phyloP scores from a whole-genome alignment of 2,797 vertebrate species.

The Pantherophis alleghaniensis region DNA sequence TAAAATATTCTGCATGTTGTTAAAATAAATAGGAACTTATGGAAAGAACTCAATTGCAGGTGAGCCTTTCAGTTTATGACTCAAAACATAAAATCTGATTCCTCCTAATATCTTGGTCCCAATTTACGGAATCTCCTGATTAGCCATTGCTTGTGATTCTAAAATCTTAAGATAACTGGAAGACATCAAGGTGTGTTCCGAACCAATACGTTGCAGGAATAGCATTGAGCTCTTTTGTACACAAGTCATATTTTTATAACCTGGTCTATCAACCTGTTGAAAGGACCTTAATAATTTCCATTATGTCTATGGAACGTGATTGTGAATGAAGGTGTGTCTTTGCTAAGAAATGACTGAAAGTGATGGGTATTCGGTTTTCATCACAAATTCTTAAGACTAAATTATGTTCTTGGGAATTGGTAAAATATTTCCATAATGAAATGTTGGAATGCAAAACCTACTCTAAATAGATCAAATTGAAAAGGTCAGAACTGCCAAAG shows the following conservation, averaged over 20 bases:
- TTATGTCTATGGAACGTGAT: neutral
- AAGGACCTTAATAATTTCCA: neutral
- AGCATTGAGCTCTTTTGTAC: neutral
- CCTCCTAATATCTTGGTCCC: neutral
- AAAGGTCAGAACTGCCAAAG: neutral
- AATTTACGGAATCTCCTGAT: neutral
- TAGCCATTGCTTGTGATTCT: neutral
- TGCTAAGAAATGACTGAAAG: neutral
- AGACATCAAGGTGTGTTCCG: neutral
- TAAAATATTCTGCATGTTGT: neutral
- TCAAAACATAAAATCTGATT: neutral
- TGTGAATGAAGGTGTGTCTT: neutral
- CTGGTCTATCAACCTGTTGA: neutral
- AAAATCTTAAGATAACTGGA: neutral
- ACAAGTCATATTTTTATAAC: neutral
- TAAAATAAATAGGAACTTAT: neutral
- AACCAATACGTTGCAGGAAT: neutral
- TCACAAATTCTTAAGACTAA: neutral
- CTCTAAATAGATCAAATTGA: neutral
- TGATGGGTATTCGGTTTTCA: neutral
- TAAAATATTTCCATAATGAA: neutral
- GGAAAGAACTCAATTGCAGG: neutral
- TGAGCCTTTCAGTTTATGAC: neutral
- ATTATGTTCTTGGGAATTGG: neutral
- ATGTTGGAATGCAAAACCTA: neutral